Evolutionary conservation across 1,140 invertebrate species (phyloP).

Genomic region (Tachypleus tridentatus): DNA sequence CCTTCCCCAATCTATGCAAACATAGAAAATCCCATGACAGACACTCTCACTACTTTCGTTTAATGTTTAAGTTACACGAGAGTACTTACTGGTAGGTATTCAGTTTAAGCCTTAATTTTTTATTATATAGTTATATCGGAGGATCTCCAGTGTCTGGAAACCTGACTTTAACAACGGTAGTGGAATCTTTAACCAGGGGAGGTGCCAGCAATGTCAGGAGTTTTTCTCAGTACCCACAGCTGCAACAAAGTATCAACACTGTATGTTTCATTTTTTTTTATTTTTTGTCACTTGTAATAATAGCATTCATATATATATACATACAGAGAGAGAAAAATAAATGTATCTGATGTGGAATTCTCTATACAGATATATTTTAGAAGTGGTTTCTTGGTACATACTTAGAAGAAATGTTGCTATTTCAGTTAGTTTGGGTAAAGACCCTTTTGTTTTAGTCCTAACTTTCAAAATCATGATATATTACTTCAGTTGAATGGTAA

Average conservation of each 20-base stretch:
- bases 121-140: slow-evolving; percentile 32
- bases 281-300: not conserved
- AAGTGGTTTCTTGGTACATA: too few species aligned
- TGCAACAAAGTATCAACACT: not conserved
- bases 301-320: not conserved
- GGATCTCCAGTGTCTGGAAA: slow-evolving; percentile 50
- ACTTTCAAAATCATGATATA: too few species aligned
- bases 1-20: not conserved
- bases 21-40: not conserved
- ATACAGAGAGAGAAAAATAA: not conserved
- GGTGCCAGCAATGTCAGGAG: not conserved
- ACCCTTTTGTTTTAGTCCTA: too few species aligned
- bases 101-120: too few species aligned
- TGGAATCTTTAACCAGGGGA: slow-evolving; percentile 46
- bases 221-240: not conserved
- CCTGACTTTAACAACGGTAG: slow-evolving; percentile 64
- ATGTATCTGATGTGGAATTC: too few species aligned
- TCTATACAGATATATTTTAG: not conserved
- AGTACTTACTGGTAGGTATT: too few species aligned
- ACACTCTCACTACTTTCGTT: not conserved
- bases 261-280: not conserved
- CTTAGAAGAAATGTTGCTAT: too few species aligned
- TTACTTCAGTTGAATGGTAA: too few species aligned
- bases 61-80: slow-evolving; percentile 17
- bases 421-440: too few species aligned